Base-by-base conservation (phyloP, 2,888 invertebrate genomes). In the Phanerotoma sp. region DNA sequence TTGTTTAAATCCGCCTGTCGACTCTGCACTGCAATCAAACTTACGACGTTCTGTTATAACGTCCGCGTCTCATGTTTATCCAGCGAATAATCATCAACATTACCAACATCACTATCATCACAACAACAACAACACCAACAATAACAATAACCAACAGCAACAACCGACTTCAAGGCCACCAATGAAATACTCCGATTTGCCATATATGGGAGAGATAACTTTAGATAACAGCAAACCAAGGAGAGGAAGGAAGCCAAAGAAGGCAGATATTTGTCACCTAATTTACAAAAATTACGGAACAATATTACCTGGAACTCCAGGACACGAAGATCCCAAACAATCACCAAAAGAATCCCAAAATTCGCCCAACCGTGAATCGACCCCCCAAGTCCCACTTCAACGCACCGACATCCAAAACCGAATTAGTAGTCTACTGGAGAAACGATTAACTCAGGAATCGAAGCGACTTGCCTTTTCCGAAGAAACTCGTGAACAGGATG, bases 161-260 rank as follows among this genome's bases (percentile, higher is more conserved):
- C 78, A 74, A 33, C 67, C 65, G 52, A n/a, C 69, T 60, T 52
- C 64, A 51, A 64, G 72, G 30, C 72, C 74, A 5, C 72, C 74
- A 21, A 82, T 90, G 63, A 88, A 88, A 40, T 92, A 89, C 71
- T 86, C 89, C 40, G 92, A 93, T 69, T 78, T 93, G 41, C 93
- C 93, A 0, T 93, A 93, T 77, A 93, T 93, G 93, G 93, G 93
- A 0, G 93, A 93, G 74, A 92, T 93, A 82, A 93, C 93, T 0
- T 77, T 93, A 51, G 92, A 93, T 71, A 91, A 93, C 76, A 89
- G 89, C 11, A 90, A 92, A 65, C 93, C 93, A 0, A 79, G 93
- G 32, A 81, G 94, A 58, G 93, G 93, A 0, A 81, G 93, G 15
- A 94, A 94, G 70, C 94, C 93, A 0, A 93, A 93, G 72, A 93